Conservation (phyloP, 2,113 vertebrate genomes). For the Promerops cafer region DNA sequence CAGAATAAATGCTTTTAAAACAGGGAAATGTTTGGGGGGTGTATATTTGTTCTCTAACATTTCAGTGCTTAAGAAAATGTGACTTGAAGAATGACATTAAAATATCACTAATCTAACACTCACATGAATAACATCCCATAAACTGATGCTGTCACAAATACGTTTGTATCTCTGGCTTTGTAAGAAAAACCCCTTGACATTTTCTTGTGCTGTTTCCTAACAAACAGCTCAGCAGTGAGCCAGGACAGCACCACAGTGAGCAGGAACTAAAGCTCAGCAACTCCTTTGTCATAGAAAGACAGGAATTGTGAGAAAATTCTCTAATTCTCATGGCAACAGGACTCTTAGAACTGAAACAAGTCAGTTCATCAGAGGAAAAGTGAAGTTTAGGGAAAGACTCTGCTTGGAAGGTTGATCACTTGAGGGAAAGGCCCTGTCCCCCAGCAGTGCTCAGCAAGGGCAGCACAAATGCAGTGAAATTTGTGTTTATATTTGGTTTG, state of each 20-base stretch:
- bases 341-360: not conserved
- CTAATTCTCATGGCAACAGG: not conserved
- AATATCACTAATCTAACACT: not conserved
- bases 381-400: not conserved
- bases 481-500: not conserved
- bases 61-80: not conserved
- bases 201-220: not conserved
- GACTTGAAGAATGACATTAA: not conserved
- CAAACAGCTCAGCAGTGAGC: not conserved
- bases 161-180: not conserved
- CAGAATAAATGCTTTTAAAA: not conserved
- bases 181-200: not conserved
- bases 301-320: not conserved
- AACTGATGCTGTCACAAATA: conserved; percentile 16
- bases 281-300: not conserved
- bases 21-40: accelerated
- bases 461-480: not conserved
- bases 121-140: not conserved
- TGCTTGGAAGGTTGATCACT: not conserved
- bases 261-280: not conserved
- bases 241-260: not conserved
- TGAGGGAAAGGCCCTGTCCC: accelerated
- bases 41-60: not conserved
- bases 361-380: not conserved
- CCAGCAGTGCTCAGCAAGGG: not conserved